Base-by-base conservation (phyloP, 1,140 invertebrate species). In the Achroia grisella region DNA sequence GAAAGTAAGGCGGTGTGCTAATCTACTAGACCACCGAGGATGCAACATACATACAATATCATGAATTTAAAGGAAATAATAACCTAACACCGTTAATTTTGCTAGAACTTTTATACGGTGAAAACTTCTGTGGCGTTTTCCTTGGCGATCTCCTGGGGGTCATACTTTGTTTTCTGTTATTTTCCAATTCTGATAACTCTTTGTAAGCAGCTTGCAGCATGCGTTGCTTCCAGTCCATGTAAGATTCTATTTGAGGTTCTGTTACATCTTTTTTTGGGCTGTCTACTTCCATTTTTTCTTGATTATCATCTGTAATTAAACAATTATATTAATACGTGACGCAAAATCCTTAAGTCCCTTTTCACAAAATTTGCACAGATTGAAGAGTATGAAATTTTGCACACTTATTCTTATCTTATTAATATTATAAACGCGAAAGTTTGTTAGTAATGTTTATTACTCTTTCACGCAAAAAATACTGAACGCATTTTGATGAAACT, bases 221-320 rank as follows among this genome's bases (percentile, higher is more conserved):
- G 1, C 78, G 56, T 44, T 47, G 58, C 31, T 74, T 82, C 78
- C 78, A 82, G 10, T 69, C 67, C 17, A 74, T 62, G 6, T 82
- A 82, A 6, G 61, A 30, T 50, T 82, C 78, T 53, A 63, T 50
- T 44, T 64, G 44, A 10, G 56, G 41, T 46, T 79, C 70, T 11
- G 27, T 14, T 1, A 31, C 15, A 31, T 53, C 55, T 33, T 71
- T 48, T 39, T 49, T 62, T 39, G 28, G 39, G 31, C 11, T 37
- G 10, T 74, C 67, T 1, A 68, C 13, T 30, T 78, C 66, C 55
- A 71, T 67, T 10, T 39, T 39, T 39, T 64, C 48, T 44, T 48
- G 45, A 10, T 44, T 48, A 39, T 62, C 57, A 46, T 52, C 69
- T 71, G 48, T 32, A 62, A 62, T 6, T 3, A 23, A 3, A 23